These are phyloP conservation scores for Himalopsyche japonica DNA, from an alignment of 2,888 invertebrate species.

Conservation along the genomic window DNA sequence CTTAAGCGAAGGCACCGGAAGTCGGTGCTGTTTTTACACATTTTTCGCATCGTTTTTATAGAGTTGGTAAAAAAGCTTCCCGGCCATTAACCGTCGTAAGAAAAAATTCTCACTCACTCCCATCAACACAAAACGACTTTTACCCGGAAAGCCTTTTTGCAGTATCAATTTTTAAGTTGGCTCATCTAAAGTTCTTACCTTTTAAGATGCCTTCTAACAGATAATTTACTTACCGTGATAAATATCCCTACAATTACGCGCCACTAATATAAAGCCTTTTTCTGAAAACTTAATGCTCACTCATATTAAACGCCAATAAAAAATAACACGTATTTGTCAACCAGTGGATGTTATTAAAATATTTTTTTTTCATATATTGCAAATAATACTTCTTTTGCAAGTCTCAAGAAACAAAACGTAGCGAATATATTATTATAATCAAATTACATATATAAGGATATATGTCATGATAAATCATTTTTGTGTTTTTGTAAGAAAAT, in stretches of 20 bases:
- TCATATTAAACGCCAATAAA: neutral
- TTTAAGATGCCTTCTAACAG: neutral
- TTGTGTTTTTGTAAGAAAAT: too few relatives aligned
- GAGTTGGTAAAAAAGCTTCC: neutral
- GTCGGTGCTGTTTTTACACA: neutral
- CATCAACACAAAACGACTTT: neutral
- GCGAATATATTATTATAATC: too few relatives aligned
- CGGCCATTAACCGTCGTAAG: neutral
- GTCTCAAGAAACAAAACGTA: too few relatives aligned
- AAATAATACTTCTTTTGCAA: too few relatives aligned
- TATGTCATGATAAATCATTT: too few relatives aligned
- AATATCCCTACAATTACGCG: neutral
- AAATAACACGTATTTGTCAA: too few relatives aligned
- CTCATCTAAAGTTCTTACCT: neutral
- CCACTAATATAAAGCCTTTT: neutral
- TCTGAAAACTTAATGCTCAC: neutral
- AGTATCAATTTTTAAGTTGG: conserved; percentile 1
- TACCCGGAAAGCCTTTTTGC: conserved; percentile 14
- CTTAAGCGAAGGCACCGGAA: neutral
- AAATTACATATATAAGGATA: too few relatives aligned
- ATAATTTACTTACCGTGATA: neutral
- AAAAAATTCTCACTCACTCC: neutral
- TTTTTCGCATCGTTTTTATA: neutral
- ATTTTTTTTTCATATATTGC: too few relatives aligned
- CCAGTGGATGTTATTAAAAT: too few relatives aligned